Conservation (phyloP, 2,888 invertebrate species). For the Stenurella melanura region DNA sequence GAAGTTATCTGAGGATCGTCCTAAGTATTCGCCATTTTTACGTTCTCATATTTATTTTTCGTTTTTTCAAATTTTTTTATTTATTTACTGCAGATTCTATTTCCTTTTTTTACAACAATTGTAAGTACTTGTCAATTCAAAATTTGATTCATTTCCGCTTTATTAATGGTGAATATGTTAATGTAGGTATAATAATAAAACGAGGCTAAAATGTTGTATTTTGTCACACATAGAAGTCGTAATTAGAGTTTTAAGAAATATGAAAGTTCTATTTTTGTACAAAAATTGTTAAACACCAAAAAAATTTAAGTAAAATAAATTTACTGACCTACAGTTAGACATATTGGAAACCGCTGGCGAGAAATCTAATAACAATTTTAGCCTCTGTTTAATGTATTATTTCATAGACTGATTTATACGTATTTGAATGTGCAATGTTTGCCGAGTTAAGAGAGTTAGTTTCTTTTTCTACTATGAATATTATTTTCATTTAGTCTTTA, state of each 20-base stretch:
- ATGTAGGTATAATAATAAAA: not conserved
- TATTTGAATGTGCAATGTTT: slow-evolving; percentile 41
- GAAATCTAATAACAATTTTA: not conserved
- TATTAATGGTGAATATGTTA: not conserved
- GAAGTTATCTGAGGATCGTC: not conserved
- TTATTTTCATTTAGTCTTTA: slow-evolving; percentile 25
- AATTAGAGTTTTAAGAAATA: no score
- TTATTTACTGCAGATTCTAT: not conserved
- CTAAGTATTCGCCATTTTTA: not conserved
- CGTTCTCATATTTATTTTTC: not conserved
- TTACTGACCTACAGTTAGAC: not conserved
- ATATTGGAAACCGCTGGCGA: no score
- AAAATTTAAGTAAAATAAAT: not conserved
- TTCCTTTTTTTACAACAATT: not conserved
- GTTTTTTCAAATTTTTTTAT: not conserved
- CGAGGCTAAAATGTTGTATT: slow-evolving; percentile 1
- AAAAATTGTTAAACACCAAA: not conserved
- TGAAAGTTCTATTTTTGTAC: not conserved
- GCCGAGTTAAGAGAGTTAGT: slow-evolving; percentile 32
- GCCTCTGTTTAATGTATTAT: slow-evolving; percentile 11
- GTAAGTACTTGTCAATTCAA: not conserved
- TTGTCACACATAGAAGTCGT: not conserved
- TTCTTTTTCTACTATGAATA: slow-evolving; percentile 32
- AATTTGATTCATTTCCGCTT: not conserved
- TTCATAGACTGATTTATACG: slow-evolving; percentile 43